Conservation (phyloP, 2,797 vertebrate species). For the Pogoniulus pusillus region DNA sequence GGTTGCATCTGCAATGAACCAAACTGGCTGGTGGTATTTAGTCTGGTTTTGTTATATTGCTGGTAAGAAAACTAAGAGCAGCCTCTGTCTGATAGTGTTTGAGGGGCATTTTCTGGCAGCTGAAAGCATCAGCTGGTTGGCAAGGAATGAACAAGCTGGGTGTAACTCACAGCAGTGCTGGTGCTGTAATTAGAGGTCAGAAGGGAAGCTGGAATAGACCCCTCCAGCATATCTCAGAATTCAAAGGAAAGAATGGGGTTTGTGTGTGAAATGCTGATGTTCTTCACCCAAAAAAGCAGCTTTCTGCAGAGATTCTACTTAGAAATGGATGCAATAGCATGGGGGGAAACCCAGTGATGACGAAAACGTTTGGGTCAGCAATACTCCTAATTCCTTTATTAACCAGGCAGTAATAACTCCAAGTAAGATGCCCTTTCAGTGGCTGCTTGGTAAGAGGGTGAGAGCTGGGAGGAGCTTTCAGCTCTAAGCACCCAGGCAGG, state of each 20-base stretch:
- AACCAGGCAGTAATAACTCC: neutral
- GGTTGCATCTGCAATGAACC: accelerated
- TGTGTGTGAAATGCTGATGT: neutral
- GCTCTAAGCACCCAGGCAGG: neutral
- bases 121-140: accelerated
- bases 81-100: neutral
- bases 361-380: neutral
- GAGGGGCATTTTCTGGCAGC: neutral
- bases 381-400: neutral
- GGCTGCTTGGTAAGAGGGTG: neutral
- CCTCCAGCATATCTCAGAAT: neutral
- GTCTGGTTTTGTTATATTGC: neutral
- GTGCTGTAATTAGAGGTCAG: neutral
- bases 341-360: neutral
- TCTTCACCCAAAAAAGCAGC: neutral
- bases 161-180: neutral
- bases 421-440: neutral
- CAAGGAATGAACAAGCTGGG: neutral
- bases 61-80: neutral
- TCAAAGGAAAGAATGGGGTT: neutral
- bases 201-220: neutral
- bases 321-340: neutral
- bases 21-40: too few relatives aligned
- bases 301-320: slow-evolving; percentile 12
- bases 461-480: neutral